Evolutionary conservation across 2,797 vertebrate species (phyloP).

Genomic region (Hydrolagus colliei): DNA sequence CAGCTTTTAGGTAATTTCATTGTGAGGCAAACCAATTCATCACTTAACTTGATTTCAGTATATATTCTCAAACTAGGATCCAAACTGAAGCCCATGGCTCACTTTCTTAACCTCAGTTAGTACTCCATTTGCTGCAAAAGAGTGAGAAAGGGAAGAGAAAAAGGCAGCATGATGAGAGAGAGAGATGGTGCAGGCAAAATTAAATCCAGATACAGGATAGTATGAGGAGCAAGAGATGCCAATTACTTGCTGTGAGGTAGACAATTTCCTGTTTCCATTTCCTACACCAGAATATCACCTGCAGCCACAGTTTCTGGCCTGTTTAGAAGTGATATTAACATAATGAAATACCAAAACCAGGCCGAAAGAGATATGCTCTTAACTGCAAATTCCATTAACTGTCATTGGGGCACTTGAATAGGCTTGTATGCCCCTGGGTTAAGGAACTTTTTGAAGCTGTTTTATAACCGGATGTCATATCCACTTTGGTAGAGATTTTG

Average conservation of each 20-base stretch:
- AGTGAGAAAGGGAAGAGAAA: background rate
- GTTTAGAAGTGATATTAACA: too few relatives aligned
- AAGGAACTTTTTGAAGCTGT: too few relatives aligned
- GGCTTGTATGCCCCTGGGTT: too few relatives aligned
- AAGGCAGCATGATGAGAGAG: background rate
- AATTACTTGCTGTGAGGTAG: background rate
- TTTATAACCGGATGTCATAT: too few relatives aligned
- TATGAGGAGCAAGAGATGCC: background rate
- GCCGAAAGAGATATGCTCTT: background rate
- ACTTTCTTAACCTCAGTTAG: conserved; percentile 5
- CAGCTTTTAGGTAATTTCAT: background rate
- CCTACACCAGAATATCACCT: too few relatives aligned
- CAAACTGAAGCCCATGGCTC: background rate
- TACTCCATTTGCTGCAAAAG: background rate
- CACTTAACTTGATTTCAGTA: conserved; percentile 21
- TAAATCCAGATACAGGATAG: background rate
- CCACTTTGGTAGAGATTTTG: too few relatives aligned
- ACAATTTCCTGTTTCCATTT: background rate
- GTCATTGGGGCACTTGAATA: background rate
- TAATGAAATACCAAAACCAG: background rate
- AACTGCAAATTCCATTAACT: background rate
- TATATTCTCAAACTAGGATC: conserved; percentile 16
- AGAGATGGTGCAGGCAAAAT: background rate
- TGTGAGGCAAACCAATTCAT: conserved; percentile 14
- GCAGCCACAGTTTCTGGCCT: too few relatives aligned